Conservation (phyloP, 2,888 invertebrate genomes). For the Ophion slaviceki region DNA sequence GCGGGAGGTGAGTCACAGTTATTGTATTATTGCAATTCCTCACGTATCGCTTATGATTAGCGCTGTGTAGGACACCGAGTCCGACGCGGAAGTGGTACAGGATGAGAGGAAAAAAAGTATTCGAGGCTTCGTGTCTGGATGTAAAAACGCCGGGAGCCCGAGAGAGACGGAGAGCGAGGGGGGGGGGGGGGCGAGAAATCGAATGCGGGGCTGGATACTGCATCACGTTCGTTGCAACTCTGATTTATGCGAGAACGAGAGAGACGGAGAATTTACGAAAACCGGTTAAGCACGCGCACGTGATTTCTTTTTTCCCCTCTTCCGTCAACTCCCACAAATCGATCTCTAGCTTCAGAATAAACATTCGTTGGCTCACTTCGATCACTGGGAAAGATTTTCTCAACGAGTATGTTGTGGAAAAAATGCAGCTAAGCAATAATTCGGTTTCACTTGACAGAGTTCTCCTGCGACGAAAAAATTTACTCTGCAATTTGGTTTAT, state of each 20-base stretch:
- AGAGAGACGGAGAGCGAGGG: background rate
- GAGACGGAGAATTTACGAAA: conserved; percentile 3
- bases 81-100: conserved; percentile 52
- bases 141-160: background rate
- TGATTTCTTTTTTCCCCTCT: conserved; percentile 24
- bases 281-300: conserved; percentile 34
- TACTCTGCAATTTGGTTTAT: too few species aligned
- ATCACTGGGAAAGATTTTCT: background rate
- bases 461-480: too few species aligned
- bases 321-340: conserved; percentile 13
- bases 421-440: too few species aligned
- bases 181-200: conserved; percentile 24
- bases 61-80: conserved; percentile 23
- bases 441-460: too few species aligned
- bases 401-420: background rate
- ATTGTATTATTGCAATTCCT: conserved; percentile 27
- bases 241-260: conserved; percentile 10
- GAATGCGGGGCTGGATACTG: conserved; percentile 34
- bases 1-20: conserved; percentile 31
- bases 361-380: background rate
- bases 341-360: too few species aligned
- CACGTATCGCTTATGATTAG: conserved; percentile 29
- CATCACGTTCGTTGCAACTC: conserved; percentile 36
- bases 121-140: conserved; percentile 11
- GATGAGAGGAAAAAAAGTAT: conserved; percentile 26